phyloP scores from a whole-genome alignment of 2,888 invertebrate species.

The Cylindroiulus punctatus region DNA sequence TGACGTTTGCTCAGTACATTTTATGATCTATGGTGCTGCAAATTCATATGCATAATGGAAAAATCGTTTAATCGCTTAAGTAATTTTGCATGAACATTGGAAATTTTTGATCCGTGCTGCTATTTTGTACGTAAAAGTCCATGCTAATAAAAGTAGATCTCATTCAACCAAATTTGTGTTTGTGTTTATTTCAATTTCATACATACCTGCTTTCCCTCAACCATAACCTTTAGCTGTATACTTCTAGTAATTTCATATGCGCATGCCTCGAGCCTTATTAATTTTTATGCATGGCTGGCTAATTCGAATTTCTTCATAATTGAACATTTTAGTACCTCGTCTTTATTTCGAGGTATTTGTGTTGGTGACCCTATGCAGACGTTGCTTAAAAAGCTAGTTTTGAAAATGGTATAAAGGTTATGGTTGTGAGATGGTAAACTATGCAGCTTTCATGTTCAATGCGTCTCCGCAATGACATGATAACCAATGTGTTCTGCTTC shows the following conservation, averaged over 20 bases:
- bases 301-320: neutral
- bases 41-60: slow-evolving; percentile 25
- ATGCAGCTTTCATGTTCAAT: neutral
- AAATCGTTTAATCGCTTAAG: slow-evolving; percentile 24
- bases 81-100: slow-evolving; percentile 39
- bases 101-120: slow-evolving; percentile 31
- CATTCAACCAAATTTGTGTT: slow-evolving; percentile 54
- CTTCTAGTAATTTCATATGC: slow-evolving; percentile 30
- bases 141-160: slow-evolving; percentile 54
- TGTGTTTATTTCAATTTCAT: slow-evolving; percentile 49
- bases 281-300: neutral
- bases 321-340: neutral
- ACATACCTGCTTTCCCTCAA: slow-evolving; percentile 26
- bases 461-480: neutral
- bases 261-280: neutral
- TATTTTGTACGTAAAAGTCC: slow-evolving; percentile 39
- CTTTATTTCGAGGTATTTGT: neutral
- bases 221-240: slow-evolving; percentile 11
- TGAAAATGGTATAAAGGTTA: neutral
- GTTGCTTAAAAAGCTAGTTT: neutral
- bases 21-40: slow-evolving; percentile 23
- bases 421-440: neutral
- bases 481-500: neutral
- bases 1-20: neutral
- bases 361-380: neutral